These are phyloP conservation scores for Naja naja DNA, from an alignment of 2,113 vertebrate species.

Conservation along the genomic window DNA sequence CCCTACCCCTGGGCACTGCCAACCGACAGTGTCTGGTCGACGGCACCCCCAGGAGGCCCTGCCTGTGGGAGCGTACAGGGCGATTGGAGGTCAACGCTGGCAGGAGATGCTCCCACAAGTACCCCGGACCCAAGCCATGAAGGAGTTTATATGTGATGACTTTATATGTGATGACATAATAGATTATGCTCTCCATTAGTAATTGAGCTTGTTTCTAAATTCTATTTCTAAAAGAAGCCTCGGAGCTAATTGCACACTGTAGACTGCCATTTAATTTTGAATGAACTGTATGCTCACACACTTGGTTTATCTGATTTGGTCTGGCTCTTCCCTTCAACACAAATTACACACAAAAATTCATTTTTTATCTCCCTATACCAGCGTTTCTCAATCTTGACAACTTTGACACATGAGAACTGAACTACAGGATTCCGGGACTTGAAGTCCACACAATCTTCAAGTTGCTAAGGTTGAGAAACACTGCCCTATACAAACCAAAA, in stretches of 20 bases:
- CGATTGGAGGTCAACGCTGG: too few relatives aligned
- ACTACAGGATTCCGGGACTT: too few relatives aligned
- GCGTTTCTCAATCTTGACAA: background rate
- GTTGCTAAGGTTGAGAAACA: background rate
- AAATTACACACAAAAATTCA: background rate
- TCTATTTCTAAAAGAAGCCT: background rate
- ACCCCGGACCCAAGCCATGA: too few relatives aligned
- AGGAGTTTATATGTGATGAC: too few relatives aligned
- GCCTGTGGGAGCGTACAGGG: too few relatives aligned
- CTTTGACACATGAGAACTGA: background rate
- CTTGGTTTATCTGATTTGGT: background rate
- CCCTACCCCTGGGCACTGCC: too few relatives aligned
- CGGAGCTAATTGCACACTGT: background rate
- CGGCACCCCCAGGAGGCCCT: too few relatives aligned
- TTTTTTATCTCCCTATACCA: background rate
- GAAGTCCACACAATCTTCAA: too few relatives aligned
- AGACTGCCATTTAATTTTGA: background rate
- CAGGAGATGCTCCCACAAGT: too few relatives aligned
- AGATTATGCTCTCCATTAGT: background rate
- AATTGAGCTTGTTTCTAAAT: background rate
- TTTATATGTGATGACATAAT: too few relatives aligned
- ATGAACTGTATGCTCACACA: background rate
- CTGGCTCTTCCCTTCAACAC: background rate
- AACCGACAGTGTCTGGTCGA: too few relatives aligned
- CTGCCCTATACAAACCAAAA: background rate